Base-by-base conservation (phyloP, 1,140 invertebrate genomes). In the Dinoponera quadriceps region DNA sequence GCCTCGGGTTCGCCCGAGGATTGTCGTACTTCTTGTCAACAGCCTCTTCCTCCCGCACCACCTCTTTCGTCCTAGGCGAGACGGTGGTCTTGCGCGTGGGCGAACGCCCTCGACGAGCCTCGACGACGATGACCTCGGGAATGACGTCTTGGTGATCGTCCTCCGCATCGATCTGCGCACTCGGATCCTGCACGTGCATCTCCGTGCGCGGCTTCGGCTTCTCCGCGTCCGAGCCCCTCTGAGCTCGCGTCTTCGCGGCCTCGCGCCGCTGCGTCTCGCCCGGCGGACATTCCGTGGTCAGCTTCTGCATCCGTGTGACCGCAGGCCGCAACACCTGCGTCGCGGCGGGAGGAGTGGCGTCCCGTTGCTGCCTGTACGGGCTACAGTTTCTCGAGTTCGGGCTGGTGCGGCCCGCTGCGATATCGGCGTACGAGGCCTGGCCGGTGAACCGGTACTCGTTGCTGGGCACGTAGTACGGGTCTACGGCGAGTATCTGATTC, bases 401-500 rank as follows among this genome's bases (percentile, higher is more conserved):
- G 86, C 94, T 75, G 57, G 91, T 92, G 81, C 94, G 91, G 69
- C 95, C 95, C 48, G 95, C 95, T 68, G 95, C 93, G 87, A 95
- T 95, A 82, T 94, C 95, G 62, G 95, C 95, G 89, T 95, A 95
- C n/a, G 95, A 94, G 59, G 93, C 85, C 80, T 94, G 89, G 88
- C 94, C 94, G 84, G 92, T 90, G 85, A 91, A 86, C 87, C 92
- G 92, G 82, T 90, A 89, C 86, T 93, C 92, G 90, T 92, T 90
- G 89, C 88, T 90, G 73, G 90, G 91, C 88, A 95, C 94, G 95
- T 95, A 96, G 95, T 96, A 95, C 89, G 97, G 96, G 95, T 97
- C 97, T 95, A 96, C 93, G 91, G 94, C 94, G 93, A 96, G 96
- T 94, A 97, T 96, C 91, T 96, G 95, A 93, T 95, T 95, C 90